Conservation (phyloP, 1,140 invertebrate species). For the Lepidotrigona ventralis region DNA sequence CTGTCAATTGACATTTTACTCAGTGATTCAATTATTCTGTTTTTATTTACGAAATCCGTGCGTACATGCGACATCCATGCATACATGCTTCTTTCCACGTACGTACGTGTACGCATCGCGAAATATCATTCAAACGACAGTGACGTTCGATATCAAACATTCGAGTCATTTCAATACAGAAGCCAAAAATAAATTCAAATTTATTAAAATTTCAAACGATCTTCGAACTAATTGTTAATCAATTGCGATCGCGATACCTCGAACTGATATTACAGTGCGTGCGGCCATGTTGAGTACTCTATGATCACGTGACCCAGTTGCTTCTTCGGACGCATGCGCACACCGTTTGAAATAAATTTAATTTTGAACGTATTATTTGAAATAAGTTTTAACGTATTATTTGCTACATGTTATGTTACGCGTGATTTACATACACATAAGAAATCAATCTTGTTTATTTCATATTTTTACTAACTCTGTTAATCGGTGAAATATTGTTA, state of each 20-base stretch:
- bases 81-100: conserved; percentile 25
- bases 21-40: conserved; percentile 10
- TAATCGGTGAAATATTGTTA: not conserved
- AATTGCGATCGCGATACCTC: conserved; percentile 24
- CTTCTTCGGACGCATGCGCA: conserved; percentile 16
- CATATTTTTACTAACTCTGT: not conserved
- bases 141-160: not conserved
- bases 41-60: conserved; percentile 29
- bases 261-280: conserved; percentile 14
- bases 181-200: not conserved
- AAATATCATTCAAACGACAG: not conserved
- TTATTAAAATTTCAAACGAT: not conserved
- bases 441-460: not conserved
- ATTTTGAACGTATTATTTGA: too few relatives aligned
- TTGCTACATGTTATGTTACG: too few relatives aligned
- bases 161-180: conserved; percentile 5
- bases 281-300: conserved; percentile 36
- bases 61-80: not conserved
- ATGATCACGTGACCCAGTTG: conserved; percentile 30
- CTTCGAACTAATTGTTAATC: conserved; percentile 9
- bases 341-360: not conserved
- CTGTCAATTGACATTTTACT: conserved; percentile 4
- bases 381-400: not conserved
- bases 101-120: conserved; percentile 21
- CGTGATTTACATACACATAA: not conserved